phyloP scores from a whole-genome alignment of 1,140 invertebrate species.

The Euglossa dilemma region DNA sequence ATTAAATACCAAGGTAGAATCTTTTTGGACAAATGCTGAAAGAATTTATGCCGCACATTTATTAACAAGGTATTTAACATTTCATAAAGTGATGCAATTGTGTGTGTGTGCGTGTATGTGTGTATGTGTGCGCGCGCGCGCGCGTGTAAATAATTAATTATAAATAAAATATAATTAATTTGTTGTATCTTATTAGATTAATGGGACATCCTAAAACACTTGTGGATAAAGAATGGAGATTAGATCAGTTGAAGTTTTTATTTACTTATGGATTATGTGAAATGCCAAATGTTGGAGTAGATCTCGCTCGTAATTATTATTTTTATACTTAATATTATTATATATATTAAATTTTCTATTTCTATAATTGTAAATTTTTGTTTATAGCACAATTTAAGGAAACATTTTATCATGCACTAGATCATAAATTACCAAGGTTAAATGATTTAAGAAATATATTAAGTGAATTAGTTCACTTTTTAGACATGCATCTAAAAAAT shows the following conservation, averaged over 20 bases:
- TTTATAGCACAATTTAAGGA: conserved; percentile 82
- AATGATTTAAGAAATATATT: conserved; percentile 84
- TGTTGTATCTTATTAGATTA: conserved; percentile 78
- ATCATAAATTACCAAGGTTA: conserved; percentile 85
- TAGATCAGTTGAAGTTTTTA: conserved; percentile 85
- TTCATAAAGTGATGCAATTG: not conserved
- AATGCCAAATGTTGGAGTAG: conserved; percentile 82
- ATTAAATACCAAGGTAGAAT: conserved; percentile 77
- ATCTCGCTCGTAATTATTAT: conserved; percentile 83
- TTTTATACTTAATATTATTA: conserved; percentile 37
- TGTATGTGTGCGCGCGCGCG: too few species aligned
- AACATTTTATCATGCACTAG: conserved; percentile 86
- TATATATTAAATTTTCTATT: conserved; percentile 27
- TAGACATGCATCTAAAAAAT: conserved; percentile 81
- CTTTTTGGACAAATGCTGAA: conserved; percentile 86
- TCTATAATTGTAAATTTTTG: conserved; percentile 43
- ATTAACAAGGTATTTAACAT: conserved; percentile 80
- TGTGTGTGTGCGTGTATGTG: too few species aligned
- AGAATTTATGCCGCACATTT: conserved; percentile 86
- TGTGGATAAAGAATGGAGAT: conserved; percentile 85
- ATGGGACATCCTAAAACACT: conserved; percentile 85
- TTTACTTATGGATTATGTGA: conserved; percentile 86
- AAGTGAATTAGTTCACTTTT: conserved; percentile 82
- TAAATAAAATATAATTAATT: not conserved
- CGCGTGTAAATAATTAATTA: too few species aligned